phyloP scores from a whole-genome alignment of 2,797 vertebrate genomes.

The Sarcophilus harrisii region DNA sequence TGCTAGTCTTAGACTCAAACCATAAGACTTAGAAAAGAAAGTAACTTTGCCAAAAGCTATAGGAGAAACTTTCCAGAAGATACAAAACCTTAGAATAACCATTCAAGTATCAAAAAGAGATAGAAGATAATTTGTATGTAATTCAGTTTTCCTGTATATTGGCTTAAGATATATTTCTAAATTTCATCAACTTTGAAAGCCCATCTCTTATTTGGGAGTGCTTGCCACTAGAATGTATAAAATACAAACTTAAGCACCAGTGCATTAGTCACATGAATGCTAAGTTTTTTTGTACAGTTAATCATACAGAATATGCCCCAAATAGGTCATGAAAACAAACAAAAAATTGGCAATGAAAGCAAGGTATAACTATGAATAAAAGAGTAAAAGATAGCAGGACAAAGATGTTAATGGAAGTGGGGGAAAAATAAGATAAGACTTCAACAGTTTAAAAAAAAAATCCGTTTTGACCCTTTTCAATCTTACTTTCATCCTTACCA shows the following conservation, averaged over 20 bases:
- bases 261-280: not conserved
- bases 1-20: constrained; percentile 36
- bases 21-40: constrained; percentile 45
- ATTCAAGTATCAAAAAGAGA: constrained; percentile 54
- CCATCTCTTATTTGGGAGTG: constrained; percentile 25
- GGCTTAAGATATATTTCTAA: constrained; percentile 46
- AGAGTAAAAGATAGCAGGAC: not conserved
- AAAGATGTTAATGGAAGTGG: not conserved
- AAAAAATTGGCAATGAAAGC: not conserved
- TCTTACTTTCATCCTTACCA: not conserved
- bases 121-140: not conserved
- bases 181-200: not conserved
- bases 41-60: constrained; percentile 46
- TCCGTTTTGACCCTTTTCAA: not conserved
- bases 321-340: not conserved
- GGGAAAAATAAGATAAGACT: not conserved
- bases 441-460: not conserved
- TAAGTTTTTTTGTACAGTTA: not conserved
- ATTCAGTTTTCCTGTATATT: not conserved
- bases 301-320: not conserved
- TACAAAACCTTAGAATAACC: constrained; percentile 44
- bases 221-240: not conserved
- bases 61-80: constrained; percentile 41
- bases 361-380: not conserved
- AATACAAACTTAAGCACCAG: constrained; percentile 16